Evolutionary conservation across 1,140 invertebrate genomes (phyloP).

Genomic region (Cryptotermes secundus): DNA sequence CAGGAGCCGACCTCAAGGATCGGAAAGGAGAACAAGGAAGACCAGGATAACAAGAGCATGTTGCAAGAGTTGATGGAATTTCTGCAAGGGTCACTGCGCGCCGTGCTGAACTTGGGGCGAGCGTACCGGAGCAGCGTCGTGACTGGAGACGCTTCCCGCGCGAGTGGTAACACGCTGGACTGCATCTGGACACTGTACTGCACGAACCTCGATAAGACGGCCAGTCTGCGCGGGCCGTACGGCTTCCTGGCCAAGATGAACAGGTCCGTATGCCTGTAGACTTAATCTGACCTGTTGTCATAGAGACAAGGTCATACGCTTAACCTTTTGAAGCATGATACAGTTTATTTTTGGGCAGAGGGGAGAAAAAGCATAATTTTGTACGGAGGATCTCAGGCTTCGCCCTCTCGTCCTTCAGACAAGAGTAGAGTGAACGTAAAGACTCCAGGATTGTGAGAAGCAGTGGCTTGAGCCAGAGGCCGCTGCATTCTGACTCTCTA

Average conservation of each 20-base stretch:
- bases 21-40: conserved; percentile 23
- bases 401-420: no score
- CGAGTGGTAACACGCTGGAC: conserved; percentile 48
- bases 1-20: neutral
- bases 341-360: no score
- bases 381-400: no score
- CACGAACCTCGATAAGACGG: conserved; percentile 57
- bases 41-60: conserved; percentile 40
- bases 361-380: no score
- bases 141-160: conserved; percentile 1
- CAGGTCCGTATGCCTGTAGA: conserved; percentile 55
- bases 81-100: conserved; percentile 56
- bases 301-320: no score
- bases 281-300: no score
- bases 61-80: conserved; percentile 54
- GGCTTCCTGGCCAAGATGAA: conserved; percentile 62
- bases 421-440: no score
- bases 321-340: no score
- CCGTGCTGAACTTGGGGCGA: conserved; percentile 56
- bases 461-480: no score
- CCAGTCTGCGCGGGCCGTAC: conserved; percentile 55
- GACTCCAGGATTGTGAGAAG: no score
- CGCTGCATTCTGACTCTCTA: no score
- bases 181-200: conserved; percentile 64
- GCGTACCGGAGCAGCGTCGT: conserved; percentile 46